phyloP scores from a whole-genome alignment of 2,888 invertebrate genomes.

The Empis stercorea region DNA sequence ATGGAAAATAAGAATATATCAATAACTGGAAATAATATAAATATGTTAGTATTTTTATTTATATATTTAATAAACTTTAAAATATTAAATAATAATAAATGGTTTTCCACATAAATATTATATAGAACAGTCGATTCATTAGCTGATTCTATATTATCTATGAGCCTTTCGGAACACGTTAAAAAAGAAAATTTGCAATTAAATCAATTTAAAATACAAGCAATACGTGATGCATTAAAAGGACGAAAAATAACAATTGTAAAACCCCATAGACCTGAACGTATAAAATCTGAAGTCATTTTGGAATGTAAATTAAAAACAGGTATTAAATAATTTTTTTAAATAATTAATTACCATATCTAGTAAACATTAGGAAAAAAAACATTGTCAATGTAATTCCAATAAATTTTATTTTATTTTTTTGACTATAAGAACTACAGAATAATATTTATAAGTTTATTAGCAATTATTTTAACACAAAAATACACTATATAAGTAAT shows the following conservation, averaged over 20 bases:
- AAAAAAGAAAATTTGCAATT: constrained; percentile 24
- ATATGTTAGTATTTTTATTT: not conserved
- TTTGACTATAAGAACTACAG: not conserved
- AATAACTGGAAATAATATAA: not conserved
- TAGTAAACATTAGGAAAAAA: not conserved
- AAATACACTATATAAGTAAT: not conserved
- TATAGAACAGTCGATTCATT: constrained; percentile 27
- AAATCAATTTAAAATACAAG: constrained; percentile 23
- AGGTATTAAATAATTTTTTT: constrained; percentile 4
- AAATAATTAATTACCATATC: not conserved
- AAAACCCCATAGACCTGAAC: constrained; percentile 31
- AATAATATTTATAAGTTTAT: not conserved
- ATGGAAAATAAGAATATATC: not conserved
- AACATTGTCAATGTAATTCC: not conserved
- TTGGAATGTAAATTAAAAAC: constrained; percentile 26
- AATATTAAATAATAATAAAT: not conserved
- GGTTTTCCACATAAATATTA: not conserved
- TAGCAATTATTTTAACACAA: not conserved
- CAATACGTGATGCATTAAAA: constrained; percentile 21
- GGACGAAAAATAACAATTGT: constrained; percentile 24
- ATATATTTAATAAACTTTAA: not conserved
- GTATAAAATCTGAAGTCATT: constrained; percentile 33
- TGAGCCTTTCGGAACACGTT: constrained; percentile 27
- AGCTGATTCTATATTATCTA: constrained; percentile 32
- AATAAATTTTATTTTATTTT: not conserved